Base-by-base conservation (phyloP, 1,140 invertebrate genomes). In the Neuroterus valhalla region DNA sequence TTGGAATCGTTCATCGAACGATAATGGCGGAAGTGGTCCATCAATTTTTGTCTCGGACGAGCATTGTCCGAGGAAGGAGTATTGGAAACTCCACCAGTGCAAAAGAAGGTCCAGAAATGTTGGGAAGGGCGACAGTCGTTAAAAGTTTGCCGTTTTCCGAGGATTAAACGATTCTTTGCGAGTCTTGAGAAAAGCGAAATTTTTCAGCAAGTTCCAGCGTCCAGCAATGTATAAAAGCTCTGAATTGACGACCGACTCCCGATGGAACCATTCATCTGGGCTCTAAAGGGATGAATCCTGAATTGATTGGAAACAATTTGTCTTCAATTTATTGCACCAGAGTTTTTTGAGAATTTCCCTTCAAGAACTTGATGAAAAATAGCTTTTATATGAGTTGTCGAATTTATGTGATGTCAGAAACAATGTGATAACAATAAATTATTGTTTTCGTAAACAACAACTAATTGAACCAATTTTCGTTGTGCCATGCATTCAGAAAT, bases 131-230 rank as follows among this genome's bases (percentile, higher is more conserved):
- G 45, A n/a, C 48, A 69, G 73, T 81, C 77, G 79, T 82, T 82
- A 82, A 82, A 82, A 82, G 81, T 82, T 82, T 82, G 78, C 68
- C 76, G 76, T 80, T 82, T 79, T 55, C 79, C 78, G 78, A 72
- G 74, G 55, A 70, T 78, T 73, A 76, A 79, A 71, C 68, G 78
- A 81, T 81, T 77, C 79, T 74, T 76, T 78, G 19, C 66, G 46
- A 69, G 44, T 44, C 14, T 19, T 38, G 76, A 3, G 50, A 66
- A 74, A 74, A 81, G 67, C 45, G 48, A 72, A 77, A 81, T 81
- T 79, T 79, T 68, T 79, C 80, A 81, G 10, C 31, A 38, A 8
- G 70, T 73, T 71, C 79, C 75, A 79, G 52, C 50, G 71, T 68
- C 19, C 45, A 68, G 43, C 55, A 8, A 38, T 62, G 45, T 78